Evolutionary conservation across 2,888 invertebrate species (phyloP).

Genomic region (Drosophila buzzatii): DNA sequence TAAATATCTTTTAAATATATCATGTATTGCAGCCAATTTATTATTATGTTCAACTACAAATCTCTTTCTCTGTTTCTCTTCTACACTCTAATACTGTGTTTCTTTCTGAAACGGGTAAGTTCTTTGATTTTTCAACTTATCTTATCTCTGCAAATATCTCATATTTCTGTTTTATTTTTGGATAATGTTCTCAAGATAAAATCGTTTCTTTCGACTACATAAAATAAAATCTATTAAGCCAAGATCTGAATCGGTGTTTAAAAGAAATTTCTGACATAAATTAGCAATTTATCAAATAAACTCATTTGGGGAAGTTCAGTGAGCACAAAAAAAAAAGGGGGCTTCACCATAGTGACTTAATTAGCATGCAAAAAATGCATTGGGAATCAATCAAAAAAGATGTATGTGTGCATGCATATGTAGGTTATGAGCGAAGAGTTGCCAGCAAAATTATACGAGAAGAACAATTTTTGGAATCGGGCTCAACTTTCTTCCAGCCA

Average conservation of each 20-base stretch:
- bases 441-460: constrained; percentile 8
- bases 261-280: constrained; percentile 26
- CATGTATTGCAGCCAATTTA: too few species aligned
- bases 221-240: constrained; percentile 9
- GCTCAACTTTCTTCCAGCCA: constrained; percentile 60
- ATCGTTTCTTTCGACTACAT: background rate
- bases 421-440: constrained; percentile 5
- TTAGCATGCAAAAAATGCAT: constrained; percentile 71
- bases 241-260: constrained; percentile 1
- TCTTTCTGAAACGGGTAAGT: background rate
- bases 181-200: background rate
- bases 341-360: constrained; percentile 67
- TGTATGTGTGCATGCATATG: background rate
- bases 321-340: background rate
- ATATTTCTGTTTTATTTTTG: background rate
- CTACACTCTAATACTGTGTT: background rate
- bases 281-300: constrained; percentile 45
- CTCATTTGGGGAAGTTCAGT: constrained; percentile 15
- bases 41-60: too few species aligned
- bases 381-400: constrained; percentile 66
- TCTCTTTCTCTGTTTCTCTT: background rate
- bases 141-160: constrained; percentile 7
- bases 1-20: too few species aligned
- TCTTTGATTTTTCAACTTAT: background rate
- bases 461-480: constrained; percentile 45